These are phyloP conservation scores for Etheostoma perlongum DNA, from an alignment of 2,797 vertebrate species.

Conservation along the genomic window DNA sequence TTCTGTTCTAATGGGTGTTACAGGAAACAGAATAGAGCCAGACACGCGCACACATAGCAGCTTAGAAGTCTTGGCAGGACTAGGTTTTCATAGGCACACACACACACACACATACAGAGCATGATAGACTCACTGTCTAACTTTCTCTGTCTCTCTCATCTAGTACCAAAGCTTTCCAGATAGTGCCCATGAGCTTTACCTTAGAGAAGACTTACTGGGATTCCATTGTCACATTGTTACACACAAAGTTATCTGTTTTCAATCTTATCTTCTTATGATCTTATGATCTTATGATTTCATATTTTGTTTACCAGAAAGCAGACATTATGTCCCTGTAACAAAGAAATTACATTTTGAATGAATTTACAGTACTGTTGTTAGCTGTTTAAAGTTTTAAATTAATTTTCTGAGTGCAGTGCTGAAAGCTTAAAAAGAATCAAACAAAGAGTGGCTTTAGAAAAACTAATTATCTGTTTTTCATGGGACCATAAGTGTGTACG, in stretches of 20 bases:
- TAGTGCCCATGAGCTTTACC: neutral
- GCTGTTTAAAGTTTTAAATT: neutral
- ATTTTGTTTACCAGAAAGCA: neutral
- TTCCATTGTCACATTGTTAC: neutral
- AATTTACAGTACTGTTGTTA: too few relatives aligned
- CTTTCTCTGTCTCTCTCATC: slow-evolving; percentile 22
- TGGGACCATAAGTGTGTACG: too few relatives aligned
- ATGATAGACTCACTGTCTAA: slow-evolving; percentile 28
- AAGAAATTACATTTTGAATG: neutral
- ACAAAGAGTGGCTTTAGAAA: neutral
- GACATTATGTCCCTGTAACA: neutral
- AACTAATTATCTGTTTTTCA: too few relatives aligned
- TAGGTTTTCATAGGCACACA: slow-evolving; percentile 28
- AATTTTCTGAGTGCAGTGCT: neutral
- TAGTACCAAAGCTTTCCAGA: slow-evolving; percentile 14
- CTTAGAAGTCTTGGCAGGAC: slow-evolving; percentile 61
- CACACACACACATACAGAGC: slow-evolving; percentile 26
- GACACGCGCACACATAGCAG: slow-evolving; percentile 59
- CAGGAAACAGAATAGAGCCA: slow-evolving; percentile 67
- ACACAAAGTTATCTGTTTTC: neutral
- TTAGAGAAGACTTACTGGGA: neutral
- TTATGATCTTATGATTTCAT: neutral
- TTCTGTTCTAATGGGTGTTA: slow-evolving; percentile 66
- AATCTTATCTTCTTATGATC: neutral
- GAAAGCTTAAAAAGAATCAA: neutral